These are phyloP conservation scores for Phengaris alcon DNA, from an alignment of 2,888 invertebrate species.

Conservation along the genomic window DNA sequence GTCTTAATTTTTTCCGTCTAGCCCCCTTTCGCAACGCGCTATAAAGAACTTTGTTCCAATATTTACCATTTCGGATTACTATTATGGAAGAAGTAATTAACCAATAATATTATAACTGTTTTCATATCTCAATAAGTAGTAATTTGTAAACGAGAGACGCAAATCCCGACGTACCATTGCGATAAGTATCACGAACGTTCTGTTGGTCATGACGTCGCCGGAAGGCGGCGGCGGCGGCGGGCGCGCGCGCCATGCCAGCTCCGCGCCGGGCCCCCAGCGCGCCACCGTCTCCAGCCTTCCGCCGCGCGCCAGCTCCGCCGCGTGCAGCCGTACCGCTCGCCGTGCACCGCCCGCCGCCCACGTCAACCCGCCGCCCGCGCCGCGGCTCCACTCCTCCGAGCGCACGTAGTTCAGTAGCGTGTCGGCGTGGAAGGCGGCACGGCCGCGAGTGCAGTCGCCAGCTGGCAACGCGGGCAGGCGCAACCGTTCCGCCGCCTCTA, in stretches of 20 bases:
- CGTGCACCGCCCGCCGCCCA: constrained; percentile 37
- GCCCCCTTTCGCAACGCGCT: too few relatives aligned
- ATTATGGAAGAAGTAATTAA: too few relatives aligned
- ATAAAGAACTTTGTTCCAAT: too few relatives aligned
- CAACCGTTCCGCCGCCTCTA: constrained; percentile 45
- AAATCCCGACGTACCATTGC: constrained; percentile 10
- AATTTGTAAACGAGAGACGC: too few relatives aligned
- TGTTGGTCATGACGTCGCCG: constrained; percentile 30
- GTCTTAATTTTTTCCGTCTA: too few relatives aligned
- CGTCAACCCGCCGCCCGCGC: constrained; percentile 33
- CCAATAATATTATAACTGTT: too few relatives aligned
- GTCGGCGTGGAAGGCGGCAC: constrained; percentile 64
- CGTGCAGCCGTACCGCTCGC: constrained; percentile 33
- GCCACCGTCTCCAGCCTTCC: constrained; percentile 35
- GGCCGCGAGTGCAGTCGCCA: constrained; percentile 49
- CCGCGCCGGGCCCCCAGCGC: constrained; percentile 28
- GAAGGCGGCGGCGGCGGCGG: constrained; percentile 28
- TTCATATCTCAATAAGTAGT: too few relatives aligned
- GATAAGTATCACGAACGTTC: constrained; percentile 31
- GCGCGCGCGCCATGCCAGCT: constrained; percentile 22
- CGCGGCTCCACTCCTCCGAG: constrained; percentile 45
- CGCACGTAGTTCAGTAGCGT: constrained; percentile 67
- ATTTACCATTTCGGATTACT: too few relatives aligned
- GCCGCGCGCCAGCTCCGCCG: constrained; percentile 38
- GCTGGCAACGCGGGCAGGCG: constrained; percentile 46